Percentiles rank a stretch among this genome's conserved stretches.
phyloP scores from a whole-genome alignment of 2,113 vertebrate genomes.

The Columbina picui region DNA sequence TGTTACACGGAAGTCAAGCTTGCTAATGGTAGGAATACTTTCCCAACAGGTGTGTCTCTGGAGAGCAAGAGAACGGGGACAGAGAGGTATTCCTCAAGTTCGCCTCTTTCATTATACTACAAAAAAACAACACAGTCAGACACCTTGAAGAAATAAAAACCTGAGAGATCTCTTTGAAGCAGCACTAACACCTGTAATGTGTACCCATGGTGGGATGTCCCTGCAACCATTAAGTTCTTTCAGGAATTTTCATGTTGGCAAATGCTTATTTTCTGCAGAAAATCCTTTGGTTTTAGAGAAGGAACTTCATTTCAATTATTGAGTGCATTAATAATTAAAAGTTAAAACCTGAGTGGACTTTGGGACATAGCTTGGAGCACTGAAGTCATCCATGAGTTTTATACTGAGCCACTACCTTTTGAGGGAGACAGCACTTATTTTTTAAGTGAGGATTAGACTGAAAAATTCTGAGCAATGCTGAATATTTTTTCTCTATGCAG shows the following conservation, averaged over 20 bases:
- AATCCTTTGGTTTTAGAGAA: not conserved
- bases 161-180: not conserved
- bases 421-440: fast-evolving
- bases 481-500: not conserved
- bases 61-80: not conserved
- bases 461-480: not conserved
- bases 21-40: not conserved
- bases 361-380: fast-evolving
- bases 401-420: not conserved
- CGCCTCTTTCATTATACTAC: not conserved
- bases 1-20: not conserved
- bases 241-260: not conserved
- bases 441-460: not conserved
- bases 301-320: not conserved
- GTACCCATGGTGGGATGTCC: not conserved
- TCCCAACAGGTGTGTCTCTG: not conserved
- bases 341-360: not conserved
- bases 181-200: fast-evolving
- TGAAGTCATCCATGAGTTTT: not conserved
- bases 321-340: not conserved
- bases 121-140: not conserved
- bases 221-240: not conserved
- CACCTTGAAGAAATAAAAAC: not conserved
- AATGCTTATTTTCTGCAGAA: not conserved
- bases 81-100: not conserved